Evolutionary conservation across 2,797 vertebrate species (phyloP).

Genomic region (Trachurus trachurus): DNA sequence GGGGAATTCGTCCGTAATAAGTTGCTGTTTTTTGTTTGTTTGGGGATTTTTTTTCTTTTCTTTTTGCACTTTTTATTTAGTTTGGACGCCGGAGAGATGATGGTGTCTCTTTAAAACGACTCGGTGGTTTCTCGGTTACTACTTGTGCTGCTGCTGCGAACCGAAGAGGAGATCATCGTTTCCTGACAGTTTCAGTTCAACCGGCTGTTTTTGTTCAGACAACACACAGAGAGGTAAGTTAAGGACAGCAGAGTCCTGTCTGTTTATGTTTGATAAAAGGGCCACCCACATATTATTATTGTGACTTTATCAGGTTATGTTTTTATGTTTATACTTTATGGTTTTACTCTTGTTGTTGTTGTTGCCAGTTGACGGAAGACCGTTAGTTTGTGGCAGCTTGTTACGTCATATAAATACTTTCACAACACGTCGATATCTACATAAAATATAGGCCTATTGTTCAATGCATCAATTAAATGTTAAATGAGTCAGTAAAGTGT

Average conservation of each 20-base stretch:
- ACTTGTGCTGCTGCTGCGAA: neutral
- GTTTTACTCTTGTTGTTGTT: conserved; percentile 20
- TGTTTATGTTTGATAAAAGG: too few species aligned
- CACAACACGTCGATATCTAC: neutral
- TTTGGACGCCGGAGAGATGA: neutral
- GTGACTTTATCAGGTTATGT: neutral
- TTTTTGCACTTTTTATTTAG: neutral
- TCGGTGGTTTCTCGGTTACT: too few species aligned
- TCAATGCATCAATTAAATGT: neutral
- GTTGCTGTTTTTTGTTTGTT: neutral
- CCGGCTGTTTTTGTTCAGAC: conserved; percentile 26
- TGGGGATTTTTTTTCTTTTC: too few species aligned
- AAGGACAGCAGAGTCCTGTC: neutral
- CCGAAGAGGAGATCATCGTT: conserved; percentile 24
- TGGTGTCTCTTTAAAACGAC: conserved; percentile 6
- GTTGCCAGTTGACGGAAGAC: neutral
- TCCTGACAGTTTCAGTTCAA: conserved; percentile 19
- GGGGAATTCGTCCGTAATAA: neutral
- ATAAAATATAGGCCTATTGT: neutral
- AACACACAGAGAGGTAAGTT: conserved; percentile 41
- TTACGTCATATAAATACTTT: neutral
- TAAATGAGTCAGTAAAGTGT: neutral
- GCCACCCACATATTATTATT: too few species aligned
- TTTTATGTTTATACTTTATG: too few species aligned
- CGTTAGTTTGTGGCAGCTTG: neutral